Evolutionary conservation across 2,113 vertebrate genomes (phyloP).

Genomic region (Phaethornis superciliosus): DNA sequence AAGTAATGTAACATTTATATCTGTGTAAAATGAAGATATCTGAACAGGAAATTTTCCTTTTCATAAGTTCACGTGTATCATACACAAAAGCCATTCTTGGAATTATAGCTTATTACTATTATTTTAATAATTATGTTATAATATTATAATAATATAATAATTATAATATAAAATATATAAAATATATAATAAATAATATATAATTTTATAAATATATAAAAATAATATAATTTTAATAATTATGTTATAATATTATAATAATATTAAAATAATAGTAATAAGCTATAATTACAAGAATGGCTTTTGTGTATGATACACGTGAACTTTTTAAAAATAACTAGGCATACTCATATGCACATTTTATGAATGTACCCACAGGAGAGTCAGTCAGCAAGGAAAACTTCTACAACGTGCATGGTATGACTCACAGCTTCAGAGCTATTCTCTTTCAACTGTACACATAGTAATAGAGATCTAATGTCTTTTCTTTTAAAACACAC

Average conservation of each 20-base stretch:
- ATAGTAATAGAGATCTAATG: neutral
- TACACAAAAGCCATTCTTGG: neutral
- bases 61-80: neutral
- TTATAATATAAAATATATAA: too few species aligned
- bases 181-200: too few species aligned
- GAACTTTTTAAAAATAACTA: neutral
- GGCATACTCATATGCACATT: rapidly evolving
- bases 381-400: neutral
- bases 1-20: neutral
- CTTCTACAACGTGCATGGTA: neutral
- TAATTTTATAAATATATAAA: too few species aligned
- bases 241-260: too few species aligned
- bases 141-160: too few species aligned
- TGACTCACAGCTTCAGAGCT: neutral
- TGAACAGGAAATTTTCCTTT: neutral
- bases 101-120: neutral
- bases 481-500: neutral
- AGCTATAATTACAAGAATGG: neutral
- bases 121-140: too few species aligned
- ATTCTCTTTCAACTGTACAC: neutral
- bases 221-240: too few species aligned
- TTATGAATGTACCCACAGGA: neutral
- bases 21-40: neutral
- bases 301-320: neutral
- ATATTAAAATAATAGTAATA: too few species aligned